These are phyloP conservation scores for Cardiocondyla obscurior DNA, from an alignment of 1,140 invertebrate genomes.

Conservation along the genomic window DNA sequence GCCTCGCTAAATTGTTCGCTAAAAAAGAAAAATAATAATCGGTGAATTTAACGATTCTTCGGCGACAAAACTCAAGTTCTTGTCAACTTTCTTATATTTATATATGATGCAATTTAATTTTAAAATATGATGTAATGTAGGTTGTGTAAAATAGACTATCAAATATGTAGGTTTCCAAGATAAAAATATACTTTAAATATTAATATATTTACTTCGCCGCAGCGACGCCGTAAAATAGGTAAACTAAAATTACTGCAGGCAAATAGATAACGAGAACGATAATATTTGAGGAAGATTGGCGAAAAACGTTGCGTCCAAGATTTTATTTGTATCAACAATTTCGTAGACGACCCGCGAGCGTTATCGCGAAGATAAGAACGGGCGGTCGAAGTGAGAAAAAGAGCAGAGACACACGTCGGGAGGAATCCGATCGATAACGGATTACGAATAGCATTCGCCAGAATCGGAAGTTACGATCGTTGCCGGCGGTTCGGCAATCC, in stretches of 20 bases:
- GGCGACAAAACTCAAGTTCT: neutral
- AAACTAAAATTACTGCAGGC: neutral
- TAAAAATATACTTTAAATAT: neutral
- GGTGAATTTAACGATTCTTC: neutral
- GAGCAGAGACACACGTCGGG: neutral
- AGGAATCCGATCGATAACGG: constrained; percentile 20
- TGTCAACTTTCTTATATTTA: too few relatives aligned
- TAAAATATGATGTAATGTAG: too few relatives aligned
- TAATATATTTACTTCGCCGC: neutral
- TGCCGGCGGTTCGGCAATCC: constrained; percentile 59
- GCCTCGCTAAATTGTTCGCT: neutral
- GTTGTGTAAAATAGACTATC: neutral
- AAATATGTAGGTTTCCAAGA: neutral
- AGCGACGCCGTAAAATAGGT: neutral
- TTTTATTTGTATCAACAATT: constrained; percentile 6
- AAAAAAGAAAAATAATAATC: too few relatives aligned
- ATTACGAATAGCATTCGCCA: constrained; percentile 36
- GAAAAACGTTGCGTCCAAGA: neutral
- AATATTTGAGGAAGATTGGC: neutral
- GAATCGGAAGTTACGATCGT: constrained; percentile 56
- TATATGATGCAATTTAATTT: too few relatives aligned
- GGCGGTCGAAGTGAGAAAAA: neutral
- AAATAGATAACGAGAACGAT: neutral
- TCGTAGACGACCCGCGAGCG: neutral
- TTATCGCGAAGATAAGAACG: neutral